Conservation (phyloP, 2,888 invertebrate genomes). For the Microctonus brassicae region DNA sequence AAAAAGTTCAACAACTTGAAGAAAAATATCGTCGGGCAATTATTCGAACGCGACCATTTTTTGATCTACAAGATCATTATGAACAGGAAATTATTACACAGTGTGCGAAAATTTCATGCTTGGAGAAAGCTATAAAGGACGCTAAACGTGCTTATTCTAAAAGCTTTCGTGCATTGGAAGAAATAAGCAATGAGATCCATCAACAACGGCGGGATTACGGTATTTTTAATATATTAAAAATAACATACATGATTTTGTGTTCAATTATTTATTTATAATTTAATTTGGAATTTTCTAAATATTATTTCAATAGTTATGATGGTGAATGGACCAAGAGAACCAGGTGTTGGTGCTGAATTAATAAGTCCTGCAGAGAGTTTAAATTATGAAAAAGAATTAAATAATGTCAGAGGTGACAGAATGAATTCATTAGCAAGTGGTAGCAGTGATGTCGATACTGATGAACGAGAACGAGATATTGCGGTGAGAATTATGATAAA, state of each 20-base stretch:
- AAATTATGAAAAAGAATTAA: constrained; percentile 58
- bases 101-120: constrained; percentile 84
- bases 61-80: constrained; percentile 89
- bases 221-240: too few species aligned
- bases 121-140: constrained; percentile 83
- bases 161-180: constrained; percentile 86
- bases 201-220: constrained; percentile 75
- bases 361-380: constrained; percentile 62
- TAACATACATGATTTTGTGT: constrained; percentile 38
- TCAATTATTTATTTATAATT: neutral
- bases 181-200: constrained; percentile 94
- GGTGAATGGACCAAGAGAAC: constrained; percentile 74
- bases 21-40: constrained; percentile 87
- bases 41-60: constrained; percentile 89
- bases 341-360: constrained; percentile 77
- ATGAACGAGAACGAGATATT: constrained; percentile 57
- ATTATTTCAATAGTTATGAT: constrained; percentile 58
- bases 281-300: neutral
- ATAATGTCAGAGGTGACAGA: constrained; percentile 55
- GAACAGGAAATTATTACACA: constrained; percentile 89
- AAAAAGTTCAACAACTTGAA: constrained; percentile 84
- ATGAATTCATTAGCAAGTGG: constrained; percentile 57
- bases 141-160: constrained; percentile 87
- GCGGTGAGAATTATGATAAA: constrained; percentile 53
- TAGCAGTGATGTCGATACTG: constrained; percentile 54